phyloP scores from a whole-genome alignment of 2,113 vertebrate species.

The Rhodinocichla rosea region DNA sequence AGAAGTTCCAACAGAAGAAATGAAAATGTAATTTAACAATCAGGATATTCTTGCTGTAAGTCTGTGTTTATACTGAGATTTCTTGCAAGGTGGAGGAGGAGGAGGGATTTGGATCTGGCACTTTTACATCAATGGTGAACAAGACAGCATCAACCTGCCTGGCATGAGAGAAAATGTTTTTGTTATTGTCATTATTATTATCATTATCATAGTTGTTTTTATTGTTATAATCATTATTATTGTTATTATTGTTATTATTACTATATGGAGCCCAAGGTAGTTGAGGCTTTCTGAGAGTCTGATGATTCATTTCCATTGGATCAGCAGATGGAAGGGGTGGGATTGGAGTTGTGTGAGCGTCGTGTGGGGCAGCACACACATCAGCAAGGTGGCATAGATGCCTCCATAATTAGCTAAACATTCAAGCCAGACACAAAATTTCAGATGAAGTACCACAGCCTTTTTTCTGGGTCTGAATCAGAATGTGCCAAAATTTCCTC shows the following conservation, averaged over 20 bases:
- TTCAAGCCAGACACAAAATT: not conserved
- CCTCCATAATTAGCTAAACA: not conserved
- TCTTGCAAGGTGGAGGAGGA: not conserved
- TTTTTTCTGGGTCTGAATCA: not conserved
- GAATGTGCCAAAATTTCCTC: not conserved
- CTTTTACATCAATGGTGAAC: rapidly evolving
- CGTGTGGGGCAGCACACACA: not conserved
- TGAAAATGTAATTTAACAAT: not conserved
- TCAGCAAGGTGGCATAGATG: not conserved
- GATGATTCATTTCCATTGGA: not conserved
- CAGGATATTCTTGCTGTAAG: not conserved
- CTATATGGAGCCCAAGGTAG: not conserved
- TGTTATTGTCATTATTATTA: rapidly evolving
- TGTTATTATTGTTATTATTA: not conserved
- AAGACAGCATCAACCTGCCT: not conserved
- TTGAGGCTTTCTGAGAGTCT: not conserved
- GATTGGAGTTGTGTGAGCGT: not conserved
- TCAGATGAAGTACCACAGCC: not conserved
- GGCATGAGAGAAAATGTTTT: not conserved
- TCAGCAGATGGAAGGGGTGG: not conserved
- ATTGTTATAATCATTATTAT: too few species aligned
- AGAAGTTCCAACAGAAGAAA: not conserved
- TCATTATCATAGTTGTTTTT: not conserved
- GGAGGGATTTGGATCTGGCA: not conserved
- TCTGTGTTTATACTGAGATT: not conserved